Percentiles rank a stretch among this genome's conserved stretches.
Evolutionary conservation across 2,888 invertebrate species (phyloP).

Genomic region (Torymus auratus): DNA sequence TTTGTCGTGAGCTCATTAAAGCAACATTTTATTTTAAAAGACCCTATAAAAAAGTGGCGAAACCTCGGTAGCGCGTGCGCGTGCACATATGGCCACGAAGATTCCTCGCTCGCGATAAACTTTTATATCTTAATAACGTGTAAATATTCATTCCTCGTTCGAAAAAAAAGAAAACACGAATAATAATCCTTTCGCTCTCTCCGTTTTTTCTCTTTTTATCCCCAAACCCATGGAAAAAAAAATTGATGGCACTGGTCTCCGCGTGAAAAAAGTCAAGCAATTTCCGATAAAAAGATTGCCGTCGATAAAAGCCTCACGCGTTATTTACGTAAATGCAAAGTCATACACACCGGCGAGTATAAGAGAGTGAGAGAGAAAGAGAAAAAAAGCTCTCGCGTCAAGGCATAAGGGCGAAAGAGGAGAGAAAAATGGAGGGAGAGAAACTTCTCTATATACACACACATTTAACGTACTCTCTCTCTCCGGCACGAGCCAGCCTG

Average conservation of each 20-base stretch:
- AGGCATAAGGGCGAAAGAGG: slow-evolving; percentile 5
- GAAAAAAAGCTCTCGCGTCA: neutral
- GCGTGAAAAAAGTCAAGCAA: slow-evolving; percentile 38
- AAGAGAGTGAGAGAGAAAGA: neutral
- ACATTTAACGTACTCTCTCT: slow-evolving; percentile 20
- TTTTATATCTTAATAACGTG: slow-evolving; percentile 47
- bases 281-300: slow-evolving; percentile 56
- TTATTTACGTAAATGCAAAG: slow-evolving; percentile 58
- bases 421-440: neutral
- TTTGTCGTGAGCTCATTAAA: neutral
- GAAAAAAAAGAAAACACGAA: slow-evolving; percentile 7
- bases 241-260: slow-evolving; percentile 17
- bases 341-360: slow-evolving; percentile 33
- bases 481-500: slow-evolving; percentile 25
- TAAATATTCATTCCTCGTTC: slow-evolving; percentile 46
- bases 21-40: slow-evolving; percentile 20
- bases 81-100: neutral
- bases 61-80: neutral
- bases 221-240: neutral
- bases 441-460: neutral
- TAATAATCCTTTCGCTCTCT: neutral
- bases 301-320: slow-evolving; percentile 54
- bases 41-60: slow-evolving; percentile 3
- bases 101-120: slow-evolving; percentile 38
- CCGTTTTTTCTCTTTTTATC: neutral